Evolutionary conservation across 2,888 invertebrate genomes (phyloP), one percentile per base, ranked within the genome.

Genomic region (Tetropium fuscum): DNA sequence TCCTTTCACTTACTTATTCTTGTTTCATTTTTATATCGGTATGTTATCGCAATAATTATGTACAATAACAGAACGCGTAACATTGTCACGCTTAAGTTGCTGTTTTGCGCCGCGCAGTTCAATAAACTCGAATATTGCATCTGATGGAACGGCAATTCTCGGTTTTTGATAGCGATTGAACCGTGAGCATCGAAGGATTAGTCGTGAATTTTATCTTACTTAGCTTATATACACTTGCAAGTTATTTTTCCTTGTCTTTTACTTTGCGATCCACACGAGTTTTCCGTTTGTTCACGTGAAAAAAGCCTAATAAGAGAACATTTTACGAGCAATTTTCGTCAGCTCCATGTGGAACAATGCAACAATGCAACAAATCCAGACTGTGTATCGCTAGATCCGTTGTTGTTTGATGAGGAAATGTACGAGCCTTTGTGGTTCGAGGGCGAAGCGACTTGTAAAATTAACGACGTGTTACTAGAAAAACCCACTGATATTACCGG

Each of bases 31-130:
- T 53, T 53, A 36, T 38, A 38, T 13, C 41, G 19, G 43, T 36
- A 34, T 41, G 47, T 53, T n/a, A n/a, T 48, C 53, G 53, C 45
- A 58, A 47, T 44, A 38, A 58, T 58, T 48, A 48, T 27, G 16
- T 36, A 53, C 58, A 48, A 53, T 49, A 59, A 54, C 54, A 48
- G 59, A 54, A 59, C 59, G 49, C 58, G 51, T 41, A 53, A 58
- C 48, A 59, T 16, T 59, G 59, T 59, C 54, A 59, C 59, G 59
- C 59, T 59, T 44, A 53, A 48, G 36, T 49, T 59, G 40, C 54
- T 54, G 44, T 36, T 44, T 44, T 22, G 49, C n/a, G n/a, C 20
- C 18, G 13, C 32, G 36, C 54, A 49, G 59, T 59, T 59, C 59
- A 59, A 44, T 44, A 59, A 59, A 54, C 59, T 38, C 15, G 30